Conservation (phyloP, 1,140 invertebrate genomes). For the Parasteatoda tepidariorum region DNA sequence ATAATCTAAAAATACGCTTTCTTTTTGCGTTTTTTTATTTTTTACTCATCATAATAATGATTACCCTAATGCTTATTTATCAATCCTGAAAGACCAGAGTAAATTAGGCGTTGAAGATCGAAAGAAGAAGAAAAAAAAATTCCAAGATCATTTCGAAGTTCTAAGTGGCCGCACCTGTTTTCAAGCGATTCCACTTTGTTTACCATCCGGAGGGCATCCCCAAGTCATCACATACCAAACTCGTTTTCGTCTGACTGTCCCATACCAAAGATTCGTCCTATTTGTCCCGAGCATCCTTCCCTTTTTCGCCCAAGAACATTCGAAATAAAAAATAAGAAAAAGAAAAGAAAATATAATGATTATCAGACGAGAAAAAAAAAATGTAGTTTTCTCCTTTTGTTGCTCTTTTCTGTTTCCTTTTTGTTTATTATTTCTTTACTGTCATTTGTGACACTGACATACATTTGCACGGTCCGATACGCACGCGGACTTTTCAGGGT, state of each 20-base stretch:
- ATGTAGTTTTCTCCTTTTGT: neutral
- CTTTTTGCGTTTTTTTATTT: no score
- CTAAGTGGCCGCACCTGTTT: neutral
- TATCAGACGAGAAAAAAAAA: neutral
- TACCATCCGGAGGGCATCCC: neutral
- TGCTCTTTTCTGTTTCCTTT: constrained; percentile 11
- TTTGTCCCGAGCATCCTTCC: constrained; percentile 13
- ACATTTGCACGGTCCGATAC: constrained; percentile 41
- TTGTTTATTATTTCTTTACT: constrained; percentile 23
- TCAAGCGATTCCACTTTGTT: constrained; percentile 10
- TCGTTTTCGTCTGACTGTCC: constrained; percentile 21
- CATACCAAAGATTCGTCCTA: constrained; percentile 11
- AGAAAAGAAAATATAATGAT: neutral
- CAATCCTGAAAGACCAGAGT: neutral
- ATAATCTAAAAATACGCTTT: no score
- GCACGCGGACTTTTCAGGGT: constrained; percentile 17
- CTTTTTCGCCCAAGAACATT: neutral
- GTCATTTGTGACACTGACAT: constrained; percentile 46
- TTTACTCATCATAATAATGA: constrained; percentile 4
- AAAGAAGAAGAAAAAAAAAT: neutral
- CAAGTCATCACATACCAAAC: neutral
- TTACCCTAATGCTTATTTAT: constrained; percentile 18
- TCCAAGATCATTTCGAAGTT: constrained; percentile 4
- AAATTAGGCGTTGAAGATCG: neutral
- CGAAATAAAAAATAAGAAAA: neutral